Conservation (phyloP, 2,888 invertebrate genomes). For the Idaea dimidiata region DNA sequence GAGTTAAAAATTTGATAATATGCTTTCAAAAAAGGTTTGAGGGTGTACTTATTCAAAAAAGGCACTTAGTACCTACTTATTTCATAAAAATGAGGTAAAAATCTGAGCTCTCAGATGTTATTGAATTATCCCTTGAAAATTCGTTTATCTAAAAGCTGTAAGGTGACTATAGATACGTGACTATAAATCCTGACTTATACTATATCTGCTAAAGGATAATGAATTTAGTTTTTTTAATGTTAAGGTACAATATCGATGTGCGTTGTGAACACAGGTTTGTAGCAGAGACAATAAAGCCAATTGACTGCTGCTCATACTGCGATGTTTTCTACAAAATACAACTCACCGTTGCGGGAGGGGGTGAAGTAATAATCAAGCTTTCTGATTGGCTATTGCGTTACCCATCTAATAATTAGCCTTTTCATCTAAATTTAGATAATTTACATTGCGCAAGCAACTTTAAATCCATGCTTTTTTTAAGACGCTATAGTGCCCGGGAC, state of each 20-base stretch:
- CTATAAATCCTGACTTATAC: not conserved
- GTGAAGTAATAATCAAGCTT: too few species aligned
- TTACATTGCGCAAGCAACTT: too few species aligned
- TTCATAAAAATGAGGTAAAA: not conserved
- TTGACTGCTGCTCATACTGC: too few species aligned
- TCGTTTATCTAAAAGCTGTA: not conserved
- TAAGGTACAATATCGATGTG: not conserved
- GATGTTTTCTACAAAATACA: too few species aligned
- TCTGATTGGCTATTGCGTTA: too few species aligned
- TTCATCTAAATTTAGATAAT: too few species aligned
- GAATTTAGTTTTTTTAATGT: not conserved
- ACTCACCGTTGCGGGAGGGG: too few species aligned
- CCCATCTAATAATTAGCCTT: too few species aligned
- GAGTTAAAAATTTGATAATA: not conserved
- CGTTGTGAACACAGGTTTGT: not conserved
- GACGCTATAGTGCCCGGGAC: too few species aligned
- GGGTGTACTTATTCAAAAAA: not conserved
- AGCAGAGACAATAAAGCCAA: too few species aligned
- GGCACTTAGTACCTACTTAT: not conserved
- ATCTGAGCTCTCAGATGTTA: conserved; percentile 1
- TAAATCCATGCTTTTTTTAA: too few species aligned
- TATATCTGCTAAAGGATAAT: not conserved
- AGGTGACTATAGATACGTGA: not conserved
- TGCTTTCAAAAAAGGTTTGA: not conserved
- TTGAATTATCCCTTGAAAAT: conserved; percentile 1